phyloP scores from a whole-genome alignment of 2,797 vertebrate species.

The Molothrus aeneus region DNA sequence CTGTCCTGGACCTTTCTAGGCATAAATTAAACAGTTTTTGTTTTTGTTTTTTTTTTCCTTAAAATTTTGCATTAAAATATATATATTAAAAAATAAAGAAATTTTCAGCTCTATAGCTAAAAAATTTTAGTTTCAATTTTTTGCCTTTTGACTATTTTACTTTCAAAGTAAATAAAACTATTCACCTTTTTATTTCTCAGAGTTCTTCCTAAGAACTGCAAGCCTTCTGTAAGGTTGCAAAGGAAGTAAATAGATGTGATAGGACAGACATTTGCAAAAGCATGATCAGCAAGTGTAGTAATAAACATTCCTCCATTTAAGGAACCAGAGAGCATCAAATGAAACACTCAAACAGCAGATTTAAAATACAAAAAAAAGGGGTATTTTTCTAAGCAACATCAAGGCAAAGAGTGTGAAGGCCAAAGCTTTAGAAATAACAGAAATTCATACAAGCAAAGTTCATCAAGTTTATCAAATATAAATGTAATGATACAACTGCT shows the following conservation, averaged over 20 bases:
- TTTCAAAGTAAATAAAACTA: neutral
- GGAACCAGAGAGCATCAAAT: neutral
- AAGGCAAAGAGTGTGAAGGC: neutral
- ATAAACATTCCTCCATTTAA: neutral
- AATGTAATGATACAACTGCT: neutral
- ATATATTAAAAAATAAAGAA: neutral
- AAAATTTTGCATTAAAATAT: neutral
- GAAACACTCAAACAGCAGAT: neutral
- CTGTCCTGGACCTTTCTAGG: neutral
- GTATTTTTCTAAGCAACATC: neutral
- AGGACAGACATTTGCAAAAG: neutral
- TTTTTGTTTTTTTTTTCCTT: rapidly evolving
- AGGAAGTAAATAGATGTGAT: neutral
- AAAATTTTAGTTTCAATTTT: neutral
- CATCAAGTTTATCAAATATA: neutral
- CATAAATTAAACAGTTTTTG: neutral
- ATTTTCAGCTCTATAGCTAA: neutral
- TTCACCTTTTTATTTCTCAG: neutral
- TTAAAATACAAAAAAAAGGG: neutral
- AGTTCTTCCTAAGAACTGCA: neutral
- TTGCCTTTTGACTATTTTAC: neutral
- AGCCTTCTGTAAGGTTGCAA: neutral
- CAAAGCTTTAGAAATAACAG: neutral
- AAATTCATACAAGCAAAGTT: neutral
- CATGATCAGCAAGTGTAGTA: neutral